Evolutionary conservation across 2,888 invertebrate species (phyloP).

Genomic region (Brenthis daphne): DNA sequence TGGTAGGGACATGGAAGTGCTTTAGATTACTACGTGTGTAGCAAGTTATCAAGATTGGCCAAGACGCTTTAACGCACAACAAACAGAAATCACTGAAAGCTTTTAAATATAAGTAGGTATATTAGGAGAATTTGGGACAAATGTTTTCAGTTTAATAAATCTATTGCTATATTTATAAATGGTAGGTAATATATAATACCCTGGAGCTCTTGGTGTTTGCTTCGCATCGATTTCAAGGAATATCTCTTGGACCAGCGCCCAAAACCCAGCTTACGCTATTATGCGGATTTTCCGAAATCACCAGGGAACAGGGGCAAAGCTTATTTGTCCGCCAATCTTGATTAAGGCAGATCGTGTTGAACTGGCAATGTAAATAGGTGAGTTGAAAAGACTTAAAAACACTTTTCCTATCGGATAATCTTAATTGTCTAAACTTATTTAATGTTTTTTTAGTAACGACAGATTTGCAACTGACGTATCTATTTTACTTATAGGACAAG

Average conservation of each 20-base stretch:
- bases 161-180: too few relatives aligned
- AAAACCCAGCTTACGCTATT: slow-evolving; percentile 35
- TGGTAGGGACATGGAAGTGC: too few relatives aligned
- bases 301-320: slow-evolving; percentile 30
- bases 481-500: not conserved
- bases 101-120: too few relatives aligned
- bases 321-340: slow-evolving; percentile 49
- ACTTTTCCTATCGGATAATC: slow-evolving; percentile 13
- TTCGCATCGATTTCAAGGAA: slow-evolving; percentile 17
- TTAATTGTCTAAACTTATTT: slow-evolving; percentile 13
- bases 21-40: too few relatives aligned
- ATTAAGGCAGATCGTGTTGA: slow-evolving; percentile 45
- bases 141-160: too few relatives aligned
- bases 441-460: not conserved
- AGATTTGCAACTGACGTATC: not conserved
- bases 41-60: too few relatives aligned
- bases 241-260: slow-evolving; percentile 23
- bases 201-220: not conserved
- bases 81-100: too few relatives aligned
- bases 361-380: slow-evolving; percentile 41
- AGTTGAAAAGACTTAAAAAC: slow-evolving; percentile 26
- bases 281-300: slow-evolving; percentile 37
- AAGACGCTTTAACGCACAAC: too few relatives aligned
- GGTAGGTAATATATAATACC: too few relatives aligned
- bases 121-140: too few relatives aligned